phyloP scores from a whole-genome alignment of 2,888 invertebrate species.

The Agrotis segetum region DNA sequence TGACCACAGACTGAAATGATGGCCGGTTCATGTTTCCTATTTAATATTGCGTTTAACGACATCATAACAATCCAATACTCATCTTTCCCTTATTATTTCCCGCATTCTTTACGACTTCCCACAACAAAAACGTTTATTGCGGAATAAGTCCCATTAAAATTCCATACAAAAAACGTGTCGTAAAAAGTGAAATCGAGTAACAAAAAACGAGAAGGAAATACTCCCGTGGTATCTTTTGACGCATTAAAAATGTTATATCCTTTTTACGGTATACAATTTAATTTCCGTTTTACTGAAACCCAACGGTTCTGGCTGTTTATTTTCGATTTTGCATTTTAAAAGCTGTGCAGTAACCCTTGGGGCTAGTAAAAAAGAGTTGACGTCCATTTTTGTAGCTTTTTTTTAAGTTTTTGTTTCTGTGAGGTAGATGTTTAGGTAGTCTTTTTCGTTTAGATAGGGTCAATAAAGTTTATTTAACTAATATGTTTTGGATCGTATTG shows the following conservation, averaged over 20 bases:
- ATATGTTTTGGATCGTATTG: too few relatives aligned
- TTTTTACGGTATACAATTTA: constrained; percentile 80
- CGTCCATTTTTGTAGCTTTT: constrained; percentile 30
- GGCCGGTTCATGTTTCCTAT: background rate
- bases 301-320: constrained; percentile 52
- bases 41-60: constrained; percentile 4
- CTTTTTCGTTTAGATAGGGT: too few relatives aligned
- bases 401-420: background rate
- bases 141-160: constrained; percentile 50
- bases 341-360: constrained; percentile 32
- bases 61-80: constrained; percentile 10
- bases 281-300: constrained; percentile 75
- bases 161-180: constrained; percentile 45
- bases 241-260: constrained; percentile 78
- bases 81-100: background rate
- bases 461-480: too few relatives aligned
- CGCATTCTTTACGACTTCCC: constrained; percentile 3
- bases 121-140: constrained; percentile 26
- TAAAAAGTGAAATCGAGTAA: constrained; percentile 62
- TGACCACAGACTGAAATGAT: too few relatives aligned
- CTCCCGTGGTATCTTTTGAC: constrained; percentile 72
- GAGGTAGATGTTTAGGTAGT: background rate
- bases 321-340: constrained; percentile 69
- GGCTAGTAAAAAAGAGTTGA: constrained; percentile 1
- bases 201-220: constrained; percentile 71